Base-by-base conservation (phyloP, 2,113 vertebrate species). In the Perca schrenkii region DNA sequence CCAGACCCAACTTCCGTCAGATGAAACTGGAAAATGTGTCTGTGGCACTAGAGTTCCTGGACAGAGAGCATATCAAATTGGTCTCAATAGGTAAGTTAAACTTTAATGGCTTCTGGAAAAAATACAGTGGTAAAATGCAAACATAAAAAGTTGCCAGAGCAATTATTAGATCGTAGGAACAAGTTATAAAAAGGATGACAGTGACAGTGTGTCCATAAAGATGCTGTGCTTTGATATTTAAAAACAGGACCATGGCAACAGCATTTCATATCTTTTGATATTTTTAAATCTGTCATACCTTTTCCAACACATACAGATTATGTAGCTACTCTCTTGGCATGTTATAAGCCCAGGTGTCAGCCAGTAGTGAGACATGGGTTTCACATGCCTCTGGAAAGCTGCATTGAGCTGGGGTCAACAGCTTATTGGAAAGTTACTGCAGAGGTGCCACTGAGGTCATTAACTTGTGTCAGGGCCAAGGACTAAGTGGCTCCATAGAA, bases 11-110 rank as follows among this genome's bases (percentile, higher is more conserved):
- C 92, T 99, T 99, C 86, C 94, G 98, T 53, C 98, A 99, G 93
- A 99, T 99, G 98, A 97, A 98, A 91, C 95, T 99, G 93, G 98
- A 98, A 87, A 99, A 99, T 28, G 98, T 99, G 36, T 99, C 98
- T 0, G 98, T 99, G 94, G 98, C 98, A 4, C 93, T 99, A 2
- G 98, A 99, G 94, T 99, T 99, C 91, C 94, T 99, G 85, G 98
- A 99, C 78, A 91, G 97, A 65, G 98, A 99, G 83, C 96, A 95
- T 85, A 99, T 99, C 96, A 99, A 98, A 74, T 94, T 99, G 56
- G 98, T 99, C 47, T 99, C 97, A 31, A 99, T 99, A 49, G 98
- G 98, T 99, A 86, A 95, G 97, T 91, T 43, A 4, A 17, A 40
- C 47, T 54, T 49, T 3, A 21, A 60, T 31, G 25, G 6, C 22